phyloP scores from a whole-genome alignment of 2,797 vertebrate species.

The Bradypus variegatus region DNA sequence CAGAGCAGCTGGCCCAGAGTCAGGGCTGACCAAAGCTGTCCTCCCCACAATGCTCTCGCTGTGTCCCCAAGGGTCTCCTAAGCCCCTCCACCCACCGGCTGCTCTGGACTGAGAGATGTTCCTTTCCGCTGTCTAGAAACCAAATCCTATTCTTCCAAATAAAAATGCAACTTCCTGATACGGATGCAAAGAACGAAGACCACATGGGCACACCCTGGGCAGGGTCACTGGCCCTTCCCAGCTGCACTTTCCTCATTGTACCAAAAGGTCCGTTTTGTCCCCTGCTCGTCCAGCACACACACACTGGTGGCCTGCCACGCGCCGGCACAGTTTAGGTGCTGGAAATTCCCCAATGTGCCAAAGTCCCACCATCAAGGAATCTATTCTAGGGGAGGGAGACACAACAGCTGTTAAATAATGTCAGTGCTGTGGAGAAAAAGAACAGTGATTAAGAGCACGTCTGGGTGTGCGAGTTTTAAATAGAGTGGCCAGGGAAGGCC shows the following conservation, averaged over 20 bases:
- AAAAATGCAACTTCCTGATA: background rate
- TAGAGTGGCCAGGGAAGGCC: background rate
- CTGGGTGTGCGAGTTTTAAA: background rate
- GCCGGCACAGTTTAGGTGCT: background rate
- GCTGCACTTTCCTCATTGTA: background rate
- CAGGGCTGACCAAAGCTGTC: background rate
- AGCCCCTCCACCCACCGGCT: background rate
- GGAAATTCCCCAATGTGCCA: background rate
- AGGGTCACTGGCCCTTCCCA: background rate
- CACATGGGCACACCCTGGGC: background rate
- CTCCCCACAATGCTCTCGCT: background rate
- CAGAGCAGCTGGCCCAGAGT: background rate
- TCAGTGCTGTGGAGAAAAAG: background rate
- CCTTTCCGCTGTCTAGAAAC: background rate
- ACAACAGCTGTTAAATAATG: background rate
- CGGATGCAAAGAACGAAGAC: background rate
- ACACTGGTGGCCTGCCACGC: accelerated
- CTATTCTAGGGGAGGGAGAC: background rate
- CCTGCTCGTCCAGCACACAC: background rate
- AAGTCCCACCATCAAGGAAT: background rate
- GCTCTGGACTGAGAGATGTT: background rate
- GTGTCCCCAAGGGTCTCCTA: background rate
- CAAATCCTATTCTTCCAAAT: background rate
- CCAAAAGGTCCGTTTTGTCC: too few relatives aligned
- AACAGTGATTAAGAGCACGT: background rate